These are phyloP conservation scores for Ahaetulla prasina DNA, from an alignment of 2,113 vertebrate genomes.

Conservation along the genomic window DNA sequence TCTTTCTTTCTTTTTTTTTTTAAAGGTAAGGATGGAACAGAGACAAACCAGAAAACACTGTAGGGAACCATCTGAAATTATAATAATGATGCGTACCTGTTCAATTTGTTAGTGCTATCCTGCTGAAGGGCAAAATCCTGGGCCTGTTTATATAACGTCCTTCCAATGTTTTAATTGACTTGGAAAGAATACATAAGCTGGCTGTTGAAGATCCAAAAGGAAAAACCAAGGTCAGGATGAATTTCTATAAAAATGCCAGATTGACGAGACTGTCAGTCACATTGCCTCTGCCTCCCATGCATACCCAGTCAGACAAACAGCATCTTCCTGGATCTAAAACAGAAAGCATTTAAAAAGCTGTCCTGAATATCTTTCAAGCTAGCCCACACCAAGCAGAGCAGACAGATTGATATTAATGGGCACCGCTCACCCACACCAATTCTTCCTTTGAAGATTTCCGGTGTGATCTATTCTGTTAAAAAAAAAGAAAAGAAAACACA, in stretches of 20 bases:
- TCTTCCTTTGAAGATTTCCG: conserved; percentile 51
- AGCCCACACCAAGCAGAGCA: conserved; percentile 19
- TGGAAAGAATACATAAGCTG: background rate
- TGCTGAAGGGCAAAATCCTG: background rate
- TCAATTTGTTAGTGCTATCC: background rate
- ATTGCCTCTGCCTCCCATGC: background rate
- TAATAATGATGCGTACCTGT: background rate
- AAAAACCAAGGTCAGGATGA: conserved; percentile 45
- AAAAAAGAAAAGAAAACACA: background rate
- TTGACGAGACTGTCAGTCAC: conserved; percentile 11
- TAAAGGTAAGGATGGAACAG: background rate
- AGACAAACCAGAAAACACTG: background rate
- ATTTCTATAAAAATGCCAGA: conserved; percentile 32
- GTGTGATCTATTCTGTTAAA: conserved; percentile 9
- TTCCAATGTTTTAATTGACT: background rate
- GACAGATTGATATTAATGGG: conserved; percentile 29
- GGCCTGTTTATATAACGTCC: background rate
- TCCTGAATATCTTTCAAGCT: conserved; percentile 36
- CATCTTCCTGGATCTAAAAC: conserved; percentile 39
- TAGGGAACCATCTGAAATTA: background rate
- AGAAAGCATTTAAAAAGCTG: conserved; percentile 26
- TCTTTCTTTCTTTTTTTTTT: background rate
- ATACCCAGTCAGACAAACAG: conserved; percentile 1
- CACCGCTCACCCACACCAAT: conserved; percentile 21
- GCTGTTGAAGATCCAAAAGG: background rate